Evolutionary conservation across 2,888 invertebrate species (phyloP), one percentile per base, ranked within the genome.

Genomic region (Selenia dentaria): DNA sequence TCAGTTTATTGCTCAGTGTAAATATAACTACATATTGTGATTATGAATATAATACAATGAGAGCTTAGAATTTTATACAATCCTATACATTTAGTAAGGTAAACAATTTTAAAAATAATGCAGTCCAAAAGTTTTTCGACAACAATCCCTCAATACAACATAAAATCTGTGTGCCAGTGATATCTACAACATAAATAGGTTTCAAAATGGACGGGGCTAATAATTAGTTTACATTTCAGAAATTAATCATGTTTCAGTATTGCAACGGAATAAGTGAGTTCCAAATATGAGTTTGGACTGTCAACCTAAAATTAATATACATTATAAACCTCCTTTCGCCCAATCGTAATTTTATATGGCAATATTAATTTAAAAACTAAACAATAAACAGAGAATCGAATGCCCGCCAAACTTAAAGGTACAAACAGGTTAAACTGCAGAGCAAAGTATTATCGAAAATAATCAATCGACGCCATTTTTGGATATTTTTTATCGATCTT

Each of bases 1-100:
- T 61, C 38, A 43, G 28, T 77, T 70, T 78, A 77, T 70, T 78
- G 64, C 63, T 70, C 72, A 72, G 64, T 55, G 62, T 70, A 59
- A 20, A 25, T 45, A 29, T 24, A 44, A 9, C 22, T 39, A n/a
- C n/a, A n/a, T n/a, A n/a, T n/a, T 24, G 40, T 54, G 57, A 18
- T 6, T 5, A 18, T 43, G 51, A 39, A 48, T 70, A 70, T 63
- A 46, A 58, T 69, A 75, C 72, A 74, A 55, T 64, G 64, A 72
- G 69, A 56, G 44, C 60, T 49, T 50, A 52, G 51, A 57, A 53
- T 40, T 57, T 48, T 48, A 60, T 41, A 61, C 42, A 54, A 57
- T 50, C 43, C 42, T 59, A 34, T 48, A 49, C 0, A 34, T 29
- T 24, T 34, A 12, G 11, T 49, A 62, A 50, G 45, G 49, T 49